Base-by-base conservation (phyloP, 2,888 invertebrate genomes). In the Leptinotarsa peninsularis region DNA sequence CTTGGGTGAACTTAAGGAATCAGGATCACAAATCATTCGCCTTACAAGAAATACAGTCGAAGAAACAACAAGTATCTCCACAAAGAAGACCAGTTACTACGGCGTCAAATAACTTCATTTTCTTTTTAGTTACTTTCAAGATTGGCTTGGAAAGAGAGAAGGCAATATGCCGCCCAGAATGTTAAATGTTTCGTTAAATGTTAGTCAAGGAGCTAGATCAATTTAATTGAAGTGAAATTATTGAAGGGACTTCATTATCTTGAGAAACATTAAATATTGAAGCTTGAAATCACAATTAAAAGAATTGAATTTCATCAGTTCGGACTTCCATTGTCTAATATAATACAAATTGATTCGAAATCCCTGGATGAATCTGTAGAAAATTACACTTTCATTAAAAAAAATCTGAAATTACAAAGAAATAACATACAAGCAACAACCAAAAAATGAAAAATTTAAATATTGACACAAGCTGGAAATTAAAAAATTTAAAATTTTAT, bases 41-140 rank as follows among this genome's bases (percentile, higher is more conserved):
- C 23, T 21, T 27, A 52, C 68, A 54, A 68, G 52, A 52, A 68
- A 54, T 50, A 56, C 49, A 68, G 54, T 21, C 33, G 69, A 69
- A 70, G 70, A 70, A 63, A 63, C 63, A 63, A 63, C 63, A 33
- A 54, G 18, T 33, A 69, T 69, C 58, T 70, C 58, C 43, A 58
- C 74, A 71, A 69, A 75, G 75, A 76, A 78, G 75, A 76, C 76
- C 78, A 78, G 74, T 78, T 79, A 79, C 74, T 74, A 70, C 74
- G 74, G 68, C 74, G 73, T 76, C 78, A 70, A 78, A 80, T 80
- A 80, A 78, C 77, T 80, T 80, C 75, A 80, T 80, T 80, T 77
- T 80, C 77, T 78, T 78, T 78, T 77, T 75, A 77, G 72, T 77
- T 75, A 76, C 72, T 56, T 63, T 52, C 58, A 68, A 66, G 71